Evolutionary conservation across 2,888 invertebrate genomes (phyloP), one percentile per base, ranked within the genome.

Genomic region (Eilema griseolum): DNA sequence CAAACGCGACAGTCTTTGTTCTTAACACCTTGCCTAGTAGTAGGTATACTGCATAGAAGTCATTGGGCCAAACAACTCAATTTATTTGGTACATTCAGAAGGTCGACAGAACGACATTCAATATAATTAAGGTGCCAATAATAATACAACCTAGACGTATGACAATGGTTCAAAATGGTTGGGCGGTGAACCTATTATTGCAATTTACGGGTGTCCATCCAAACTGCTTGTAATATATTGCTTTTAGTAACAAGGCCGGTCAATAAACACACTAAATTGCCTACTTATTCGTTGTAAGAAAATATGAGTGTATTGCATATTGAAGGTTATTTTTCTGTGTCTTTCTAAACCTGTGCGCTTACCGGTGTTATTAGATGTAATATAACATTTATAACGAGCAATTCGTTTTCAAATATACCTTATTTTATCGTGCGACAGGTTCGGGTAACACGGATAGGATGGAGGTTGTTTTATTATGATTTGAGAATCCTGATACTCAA

Each of bases 301-400:
- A 46, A 52, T 52, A 52, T n/a, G n/a, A 52, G n/a, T 52, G 52
- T 52, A n/a, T 52, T 52, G n/a, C n/a, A 52, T n/a, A 52, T 52
- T n/a, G 52, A 52, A 52, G 52, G 52, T 52, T 52, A 52, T 52
- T n/a, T 20, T 20, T 20, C 20, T 20, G 16, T 52, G n/a, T 52
- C n/a, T 52, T 4, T 52, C 52, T 52, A 52, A 52, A 52, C 10
- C 8, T 20, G 46, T 20, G 46, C 46, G 20, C 20, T 46, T 11
- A 46, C 20, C 20, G 16, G 16, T 16, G 41, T 41, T 41, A 14
- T 14, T 14, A 0, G 16, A 7, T 20, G 46, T 46, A 20, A 46
- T 46, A 20, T 46, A 41, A 41, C 16, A 16, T 16, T 14, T 16
- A 14, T 16, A 16, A 1, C 41, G 37, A 12, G 37, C 37, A 37